phyloP scores from a whole-genome alignment of 2,888 invertebrate genomes.

The Callosobruchus maculatus region DNA sequence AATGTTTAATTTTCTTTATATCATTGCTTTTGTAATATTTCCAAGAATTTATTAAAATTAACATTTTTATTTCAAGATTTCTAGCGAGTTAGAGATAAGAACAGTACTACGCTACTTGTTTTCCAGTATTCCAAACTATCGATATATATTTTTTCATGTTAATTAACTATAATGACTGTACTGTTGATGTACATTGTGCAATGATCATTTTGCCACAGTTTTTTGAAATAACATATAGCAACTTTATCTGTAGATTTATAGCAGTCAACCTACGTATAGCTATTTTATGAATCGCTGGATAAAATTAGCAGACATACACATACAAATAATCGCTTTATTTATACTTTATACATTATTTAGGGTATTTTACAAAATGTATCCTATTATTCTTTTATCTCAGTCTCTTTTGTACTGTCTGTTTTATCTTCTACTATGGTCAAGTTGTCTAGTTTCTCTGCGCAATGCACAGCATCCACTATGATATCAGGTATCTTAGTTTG shows the following conservation, averaged over 20 bases:
- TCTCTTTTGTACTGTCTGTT: not conserved
- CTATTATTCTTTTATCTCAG: not conserved
- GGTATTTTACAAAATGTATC: not conserved
- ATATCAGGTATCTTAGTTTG: not conserved
- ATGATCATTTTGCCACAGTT: not conserved
- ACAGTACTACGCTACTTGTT: too few species aligned
- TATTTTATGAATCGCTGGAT: not conserved
- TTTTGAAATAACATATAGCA: not conserved
- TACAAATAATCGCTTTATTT: not conserved
- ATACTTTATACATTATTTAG: not conserved
- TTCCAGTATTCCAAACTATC: too few species aligned
- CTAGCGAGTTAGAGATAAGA: too few species aligned
- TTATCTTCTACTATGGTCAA: constrained; percentile 1
- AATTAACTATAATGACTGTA: not conserved
- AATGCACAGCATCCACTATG: not conserved
- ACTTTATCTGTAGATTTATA: not conserved
- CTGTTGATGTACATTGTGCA: not conserved
- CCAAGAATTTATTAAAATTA: too few species aligned
- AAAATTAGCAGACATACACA: not conserved
- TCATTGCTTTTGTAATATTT: too few species aligned
- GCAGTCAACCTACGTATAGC: not conserved
- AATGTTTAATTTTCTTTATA: too few species aligned
- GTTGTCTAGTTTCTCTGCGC: constrained; percentile 8
- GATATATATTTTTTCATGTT: too few species aligned
- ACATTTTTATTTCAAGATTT: too few species aligned